A percentile compares a stretch with the other conserved stretches of the same genome.
These are phyloP conservation scores for Hyperoplus immaculatus DNA, from an alignment of 2,797 vertebrate species.

Conservation along the genomic window DNA sequence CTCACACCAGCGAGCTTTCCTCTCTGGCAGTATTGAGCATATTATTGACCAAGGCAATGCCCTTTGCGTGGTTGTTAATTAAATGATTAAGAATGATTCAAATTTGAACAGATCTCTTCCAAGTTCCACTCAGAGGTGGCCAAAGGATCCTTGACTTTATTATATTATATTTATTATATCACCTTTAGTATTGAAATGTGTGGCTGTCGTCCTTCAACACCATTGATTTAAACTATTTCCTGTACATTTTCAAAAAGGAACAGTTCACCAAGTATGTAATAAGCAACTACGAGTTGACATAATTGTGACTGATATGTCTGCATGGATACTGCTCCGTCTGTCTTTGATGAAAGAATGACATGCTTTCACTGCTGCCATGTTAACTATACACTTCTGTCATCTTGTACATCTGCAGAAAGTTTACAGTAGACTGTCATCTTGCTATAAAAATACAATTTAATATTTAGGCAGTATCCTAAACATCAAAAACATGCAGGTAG, in stretches of 20 bases:
- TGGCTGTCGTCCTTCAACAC: neutral
- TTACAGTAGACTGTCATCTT: neutral
- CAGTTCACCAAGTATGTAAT: neutral
- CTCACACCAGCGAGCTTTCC: slow-evolving; percentile 54
- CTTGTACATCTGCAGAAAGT: neutral
- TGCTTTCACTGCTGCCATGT: slow-evolving; percentile 14
- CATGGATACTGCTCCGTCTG: neutral
- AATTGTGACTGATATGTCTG: slow-evolving; percentile 16
- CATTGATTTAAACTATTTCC: neutral
- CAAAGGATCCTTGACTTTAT: slow-evolving; percentile 50
- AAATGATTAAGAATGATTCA: slow-evolving; percentile 66
- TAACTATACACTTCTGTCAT: slow-evolving; percentile 7
- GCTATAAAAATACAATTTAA: slow-evolving; percentile 4
- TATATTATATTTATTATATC: slow-evolving; percentile 47
- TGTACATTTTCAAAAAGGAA: neutral
- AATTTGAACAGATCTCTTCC: slow-evolving; percentile 56
- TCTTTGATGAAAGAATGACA: slow-evolving; percentile 7
- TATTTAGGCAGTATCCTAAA: slow-evolving; percentile 13
- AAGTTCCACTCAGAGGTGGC: slow-evolving; percentile 60
- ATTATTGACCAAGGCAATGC: slow-evolving; percentile 63
- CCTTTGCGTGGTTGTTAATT: slow-evolving; percentile 66
- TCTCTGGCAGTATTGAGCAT: slow-evolving; percentile 50
- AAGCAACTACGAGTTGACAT: slow-evolving; percentile 14
- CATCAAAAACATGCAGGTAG: slow-evolving; percentile 23
- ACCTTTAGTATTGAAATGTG: neutral